Base-by-base conservation (phyloP, 2,113 vertebrate genomes). In the Spheniscus mendiculus region DNA sequence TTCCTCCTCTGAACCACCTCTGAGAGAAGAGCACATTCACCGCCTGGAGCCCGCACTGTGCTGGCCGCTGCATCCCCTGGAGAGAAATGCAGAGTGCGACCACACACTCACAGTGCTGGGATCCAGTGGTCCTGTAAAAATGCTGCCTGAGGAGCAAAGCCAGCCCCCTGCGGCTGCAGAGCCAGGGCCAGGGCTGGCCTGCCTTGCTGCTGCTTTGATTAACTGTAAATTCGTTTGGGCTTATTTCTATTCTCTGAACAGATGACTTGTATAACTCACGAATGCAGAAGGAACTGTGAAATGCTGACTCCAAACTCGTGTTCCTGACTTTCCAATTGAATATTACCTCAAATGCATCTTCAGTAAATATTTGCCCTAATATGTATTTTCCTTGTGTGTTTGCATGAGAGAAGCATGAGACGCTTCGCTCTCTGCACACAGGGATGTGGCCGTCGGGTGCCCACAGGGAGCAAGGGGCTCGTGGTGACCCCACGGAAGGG, bases 71-170 rank as follows among this genome's bases (percentile, higher is more conserved):
- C 20, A 5, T 7, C 52, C 40, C 42, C 6, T 15, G 3, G 15
- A 12, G 63, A 15, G 27, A 20, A 47, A 32, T 1, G 16, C 34
- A 0, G 12, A 3, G 50, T 15, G 15, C 0, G 3, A 13, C 55
- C 5, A 12, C 32, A 12, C 6, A 5, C 32, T 5, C 5, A 3
- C 36, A 12, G 70, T 5, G 53, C 42, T 7, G 34, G 36, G 47
- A 29, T 52, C 58, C 58, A 7, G 17, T 7, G 4, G 14, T 10
- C 42, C 42, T 4, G 23, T 2, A 8, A 9, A 20, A 20, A 15
- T 16, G 2, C 44, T 8, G 53, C 69, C 14, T 11, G 55, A 15
- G n/a, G 45, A 58, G 42, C 55, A 19, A 9, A 11, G 21, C 27
- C 58, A 23, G 45, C 42, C 18, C 34, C 13, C 30, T 6, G 32